phyloP scores from a whole-genome alignment of 1,140 invertebrate genomes.

The Medauroidea extradentata region DNA sequence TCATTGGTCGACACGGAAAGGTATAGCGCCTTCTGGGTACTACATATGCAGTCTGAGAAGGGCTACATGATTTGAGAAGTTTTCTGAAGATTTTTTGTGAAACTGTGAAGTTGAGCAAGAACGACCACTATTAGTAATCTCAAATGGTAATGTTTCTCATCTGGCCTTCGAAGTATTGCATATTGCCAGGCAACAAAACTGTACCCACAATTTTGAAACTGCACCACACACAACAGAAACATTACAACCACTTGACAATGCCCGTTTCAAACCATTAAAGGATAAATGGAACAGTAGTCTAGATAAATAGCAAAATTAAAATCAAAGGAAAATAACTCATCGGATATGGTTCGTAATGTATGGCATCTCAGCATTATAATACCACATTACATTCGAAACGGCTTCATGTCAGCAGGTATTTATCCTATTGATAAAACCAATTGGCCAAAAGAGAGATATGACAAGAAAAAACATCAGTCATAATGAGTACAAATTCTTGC shows the following conservation, averaged over 20 bases:
- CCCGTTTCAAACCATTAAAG: slow-evolving; percentile 11
- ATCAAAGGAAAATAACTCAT: slow-evolving; percentile 3
- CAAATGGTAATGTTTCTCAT: slow-evolving; percentile 13
- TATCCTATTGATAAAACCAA: neutral
- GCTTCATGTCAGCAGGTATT: slow-evolving; percentile 3
- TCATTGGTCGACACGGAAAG: slow-evolving; percentile 14
- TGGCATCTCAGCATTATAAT: slow-evolving; percentile 1
- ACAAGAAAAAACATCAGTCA: too few relatives aligned
- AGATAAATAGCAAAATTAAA: slow-evolving; percentile 2
- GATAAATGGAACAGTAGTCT: slow-evolving; percentile 5
- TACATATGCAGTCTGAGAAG: slow-evolving; percentile 11
- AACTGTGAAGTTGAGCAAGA: slow-evolving; percentile 6
- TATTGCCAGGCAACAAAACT: slow-evolving; percentile 4
- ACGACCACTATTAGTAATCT: slow-evolving; percentile 7
- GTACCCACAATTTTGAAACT: slow-evolving; percentile 10
- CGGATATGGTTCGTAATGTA: neutral
- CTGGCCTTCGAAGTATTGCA: neutral
- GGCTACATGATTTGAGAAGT: slow-evolving; percentile 11
- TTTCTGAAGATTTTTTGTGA: slow-evolving; percentile 3
- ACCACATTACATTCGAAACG: neutral
- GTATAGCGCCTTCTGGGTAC: slow-evolving; percentile 5
- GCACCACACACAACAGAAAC: slow-evolving; percentile 13
- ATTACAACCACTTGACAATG: slow-evolving; percentile 12
- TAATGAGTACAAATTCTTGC: too few relatives aligned
- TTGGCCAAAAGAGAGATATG: too few relatives aligned